Conservation (phyloP, 2,888 invertebrate genomes). For the Deroplatys truncata region DNA sequence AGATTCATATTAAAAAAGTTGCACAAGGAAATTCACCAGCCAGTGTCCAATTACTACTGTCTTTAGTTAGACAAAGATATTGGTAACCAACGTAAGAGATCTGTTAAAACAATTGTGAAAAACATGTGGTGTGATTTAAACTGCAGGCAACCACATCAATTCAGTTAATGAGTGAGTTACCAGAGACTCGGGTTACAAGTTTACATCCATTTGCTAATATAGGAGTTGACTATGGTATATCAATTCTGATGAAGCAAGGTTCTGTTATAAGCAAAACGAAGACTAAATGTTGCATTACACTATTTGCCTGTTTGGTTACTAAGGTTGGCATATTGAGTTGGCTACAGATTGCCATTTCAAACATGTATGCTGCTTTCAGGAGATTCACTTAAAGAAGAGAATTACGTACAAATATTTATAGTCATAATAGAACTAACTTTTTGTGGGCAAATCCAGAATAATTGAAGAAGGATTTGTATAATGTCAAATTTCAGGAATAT, state of each 20-base stretch:
- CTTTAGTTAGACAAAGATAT: too few species aligned
- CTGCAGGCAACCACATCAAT: too few species aligned
- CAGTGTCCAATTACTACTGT: too few species aligned
- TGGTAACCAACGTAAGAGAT: too few species aligned
- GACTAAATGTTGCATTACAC: neutral
- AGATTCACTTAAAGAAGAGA: constrained; percentile 22
- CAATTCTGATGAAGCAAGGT: neutral
- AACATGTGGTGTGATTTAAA: neutral
- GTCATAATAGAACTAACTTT: neutral
- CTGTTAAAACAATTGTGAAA: too few species aligned
- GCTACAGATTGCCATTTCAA: constrained; percentile 23
- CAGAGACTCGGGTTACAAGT: neutral
- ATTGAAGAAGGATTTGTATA: too few species aligned
- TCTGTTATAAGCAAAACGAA: too few species aligned
- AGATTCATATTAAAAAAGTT: too few species aligned
- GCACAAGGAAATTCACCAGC: too few species aligned
- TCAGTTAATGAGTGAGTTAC: neutral
- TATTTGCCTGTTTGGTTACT: constrained; percentile 30
- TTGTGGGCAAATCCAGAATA: neutral
- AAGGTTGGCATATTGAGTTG: constrained; percentile 30
- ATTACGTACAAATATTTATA: neutral
- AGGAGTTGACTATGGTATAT: neutral
- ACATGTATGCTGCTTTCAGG: neutral
- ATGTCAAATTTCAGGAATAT: too few species aligned
- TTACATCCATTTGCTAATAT: neutral